phyloP scores from a whole-genome alignment of 2,888 invertebrate genomes.

The Caenorhabditis wallacei region DNA sequence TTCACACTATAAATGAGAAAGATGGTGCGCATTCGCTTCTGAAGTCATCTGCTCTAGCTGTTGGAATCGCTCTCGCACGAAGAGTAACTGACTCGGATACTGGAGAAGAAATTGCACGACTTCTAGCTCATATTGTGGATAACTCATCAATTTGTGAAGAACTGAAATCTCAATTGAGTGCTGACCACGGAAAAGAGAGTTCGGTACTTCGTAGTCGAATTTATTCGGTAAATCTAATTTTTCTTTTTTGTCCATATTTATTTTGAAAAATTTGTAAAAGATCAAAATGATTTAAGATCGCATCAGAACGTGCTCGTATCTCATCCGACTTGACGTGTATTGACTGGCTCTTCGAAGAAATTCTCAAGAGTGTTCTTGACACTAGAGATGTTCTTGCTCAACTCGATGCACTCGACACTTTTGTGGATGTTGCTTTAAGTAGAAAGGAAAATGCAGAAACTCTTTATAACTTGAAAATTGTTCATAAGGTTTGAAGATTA shows the following conservation, averaged over 20 bases:
- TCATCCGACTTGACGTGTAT: conserved; percentile 19
- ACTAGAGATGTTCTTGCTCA: conserved; percentile 40
- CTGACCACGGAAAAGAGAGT: not conserved
- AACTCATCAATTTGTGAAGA: conserved; percentile 41
- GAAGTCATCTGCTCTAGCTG: conserved; percentile 46
- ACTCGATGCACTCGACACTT: conserved; percentile 45
- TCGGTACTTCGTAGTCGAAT: conserved; percentile 22
- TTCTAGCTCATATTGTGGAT: conserved; percentile 35
- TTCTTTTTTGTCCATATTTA: too few relatives aligned
- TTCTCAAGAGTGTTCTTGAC: conserved; percentile 22
- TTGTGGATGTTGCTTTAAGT: conserved; percentile 46
- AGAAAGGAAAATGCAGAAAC: conserved; percentile 39
- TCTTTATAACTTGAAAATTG: conserved; percentile 16
- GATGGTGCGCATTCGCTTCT: conserved; percentile 23
- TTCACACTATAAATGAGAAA: conserved; percentile 17
- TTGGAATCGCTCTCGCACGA: conserved; percentile 66
- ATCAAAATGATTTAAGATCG: conserved; percentile 18
- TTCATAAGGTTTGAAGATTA: conserved; percentile 32
- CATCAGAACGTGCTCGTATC: conserved; percentile 16
- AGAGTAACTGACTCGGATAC: conserved; percentile 46
- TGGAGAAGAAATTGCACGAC: conserved; percentile 35
- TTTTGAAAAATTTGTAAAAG: too few relatives aligned
- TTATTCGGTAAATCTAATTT: conserved; percentile 23
- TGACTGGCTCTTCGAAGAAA: conserved; percentile 35
- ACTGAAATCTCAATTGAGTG: conserved; percentile 34